Base-by-base conservation (phyloP, 2,797 vertebrate genomes). In the Hippopotamyrus pictus region DNA sequence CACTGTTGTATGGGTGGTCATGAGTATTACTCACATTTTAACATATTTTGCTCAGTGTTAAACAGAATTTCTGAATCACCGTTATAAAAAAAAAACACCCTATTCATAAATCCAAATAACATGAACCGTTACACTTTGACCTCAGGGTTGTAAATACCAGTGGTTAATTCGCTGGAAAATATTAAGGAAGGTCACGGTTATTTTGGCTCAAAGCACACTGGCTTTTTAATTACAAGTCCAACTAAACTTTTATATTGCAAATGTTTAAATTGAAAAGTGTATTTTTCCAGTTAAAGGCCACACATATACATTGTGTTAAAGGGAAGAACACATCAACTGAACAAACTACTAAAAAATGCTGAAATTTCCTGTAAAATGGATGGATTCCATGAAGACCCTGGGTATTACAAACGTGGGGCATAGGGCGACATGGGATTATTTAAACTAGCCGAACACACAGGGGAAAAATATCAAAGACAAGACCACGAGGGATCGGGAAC, bases 1-100 rank as follows among this genome's bases (percentile, higher is more conserved):
- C 53, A 89, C 69, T 89, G 90, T 76, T 76, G 65, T 76, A 76
- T 88, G 87, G 8, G n/a, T 76, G 62, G 29, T 69, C 57, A 88
- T 69, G 57, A 88, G 59, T 76, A 88, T 88, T 88, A 73, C 62
- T 73, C 65, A 73, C 22, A 62, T 88, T 73, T 62, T 88, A 29
- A 51, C 87, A 50, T 88, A 46, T 50, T 59, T 88, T 33, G 48
- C 51, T 76, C 65, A 51, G n/a, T 51, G 44, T 76, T 88, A 41
- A 44, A 73, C 57, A 88, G 51, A 46, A 65, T 69, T 46, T 69
- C 22, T 65, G 57, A 54, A 57, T 86, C 25, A 86, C 51, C 85
- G 9, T 86, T 86, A 33, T 51, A 88, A 48, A 46, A 57, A 57
- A 54, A 65, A 65, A 51, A 22, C 37, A 69, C 41, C 41, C 41